Evolutionary conservation across 2,797 vertebrate species (phyloP), one percentile per base, ranked within the genome.

Genomic region (Clarias fuscus): DNA sequence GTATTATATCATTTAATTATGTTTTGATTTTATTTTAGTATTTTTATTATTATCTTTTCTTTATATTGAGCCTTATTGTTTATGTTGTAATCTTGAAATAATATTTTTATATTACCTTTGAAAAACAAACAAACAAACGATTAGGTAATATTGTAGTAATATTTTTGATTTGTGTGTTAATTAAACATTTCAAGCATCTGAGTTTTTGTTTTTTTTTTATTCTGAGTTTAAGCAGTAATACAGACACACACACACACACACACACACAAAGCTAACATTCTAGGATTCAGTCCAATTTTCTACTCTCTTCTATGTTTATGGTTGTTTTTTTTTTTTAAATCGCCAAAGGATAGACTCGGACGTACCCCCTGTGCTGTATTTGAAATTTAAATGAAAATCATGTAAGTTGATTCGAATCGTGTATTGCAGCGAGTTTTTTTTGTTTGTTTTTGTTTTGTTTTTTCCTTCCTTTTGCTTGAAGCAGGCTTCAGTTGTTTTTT

Each of bases 331-430:
- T 33, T 33, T 33, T 33, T 33, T 33, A 1, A 2, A 73, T 84
- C 62, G 68, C 82, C 70, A 6, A 40, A 83, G 68, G 82, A 83
- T 7, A 43, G 13, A 37, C 20, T 8, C 30, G 18, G 20, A 43
- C 17, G 53, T 59, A 40, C 30, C 24, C 58, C 22, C 33, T 43
- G 56, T 27, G n/a, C 59, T 84, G 72, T 43, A 76, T 30, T 84
- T 65, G 24, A 84, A 84, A 53, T 76, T 76, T 75, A 75, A 84
- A 84, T 84, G n/a, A 65, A 76, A 61, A 40, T 84, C 48, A 76
- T 76, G 37, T n/a, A 81, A 64, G 61, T 65, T 43, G 59, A 43
- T 59, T 64, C 64, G 61, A 76, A 75, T 75, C 64, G n/a, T 43
- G 14, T 24, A 61, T 27, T 18, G 10, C 20, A 64, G 40, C 17